Percentiles rank a stretch among this genome's conserved stretches.
These are phyloP conservation scores for Diplodus sargus DNA, from an alignment of 2,797 vertebrate genomes.

Conservation along the genomic window DNA sequence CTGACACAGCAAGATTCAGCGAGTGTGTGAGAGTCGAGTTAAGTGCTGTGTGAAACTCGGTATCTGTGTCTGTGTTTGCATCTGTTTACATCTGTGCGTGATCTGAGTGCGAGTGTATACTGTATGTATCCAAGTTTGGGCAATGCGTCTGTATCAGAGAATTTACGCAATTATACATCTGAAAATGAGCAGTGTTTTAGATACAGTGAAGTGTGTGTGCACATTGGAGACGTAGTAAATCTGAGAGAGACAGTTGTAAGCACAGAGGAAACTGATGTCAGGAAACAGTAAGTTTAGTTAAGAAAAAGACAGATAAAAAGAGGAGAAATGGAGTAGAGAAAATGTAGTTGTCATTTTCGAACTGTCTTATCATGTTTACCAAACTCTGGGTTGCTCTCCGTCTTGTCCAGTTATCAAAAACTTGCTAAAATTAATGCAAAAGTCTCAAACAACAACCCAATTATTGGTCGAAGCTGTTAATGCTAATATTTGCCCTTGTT, in stretches of 20 bases:
- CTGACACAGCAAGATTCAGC: slow-evolving; percentile 19
- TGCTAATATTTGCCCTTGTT: not conserved
- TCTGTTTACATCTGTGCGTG: not conserved
- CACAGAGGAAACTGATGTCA: not conserved
- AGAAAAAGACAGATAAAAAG: not conserved
- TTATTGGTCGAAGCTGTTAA: not conserved
- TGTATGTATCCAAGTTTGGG: not conserved
- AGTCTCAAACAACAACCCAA: not conserved
- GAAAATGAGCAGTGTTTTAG: not conserved
- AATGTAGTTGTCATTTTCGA: not conserved
- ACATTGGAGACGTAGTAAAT: not conserved
- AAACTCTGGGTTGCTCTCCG: not conserved
- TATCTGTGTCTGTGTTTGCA: slow-evolving; percentile 8
- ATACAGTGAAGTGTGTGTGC: not conserved
- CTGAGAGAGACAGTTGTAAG: not conserved
- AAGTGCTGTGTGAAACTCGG: not conserved
- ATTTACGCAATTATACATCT: not conserved
- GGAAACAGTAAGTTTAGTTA: slow-evolving; percentile 11
- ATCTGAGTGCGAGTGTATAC: not conserved
- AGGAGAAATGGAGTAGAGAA: not conserved
- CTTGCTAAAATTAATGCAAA: not conserved
- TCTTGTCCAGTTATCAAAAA: not conserved
- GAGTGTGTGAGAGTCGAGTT: not conserved
- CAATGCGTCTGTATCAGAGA: not conserved
- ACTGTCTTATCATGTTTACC: not conserved